Evolutionary conservation across 2,888 invertebrate species (phyloP).

Genomic region (Trachelus troglodyta): DNA sequence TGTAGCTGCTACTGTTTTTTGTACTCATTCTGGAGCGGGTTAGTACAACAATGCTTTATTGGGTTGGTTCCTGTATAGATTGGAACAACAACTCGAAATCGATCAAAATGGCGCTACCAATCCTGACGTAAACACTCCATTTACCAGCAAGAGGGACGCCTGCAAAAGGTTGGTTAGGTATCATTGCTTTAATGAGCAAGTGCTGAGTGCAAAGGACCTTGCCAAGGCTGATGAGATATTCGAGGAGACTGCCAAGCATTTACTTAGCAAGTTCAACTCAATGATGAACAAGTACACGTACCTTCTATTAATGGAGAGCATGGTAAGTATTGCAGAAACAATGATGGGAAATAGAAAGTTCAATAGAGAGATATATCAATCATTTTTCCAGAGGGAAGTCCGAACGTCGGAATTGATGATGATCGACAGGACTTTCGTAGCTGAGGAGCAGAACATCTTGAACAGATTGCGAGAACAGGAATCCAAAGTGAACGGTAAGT

Average conservation of each 20-base stretch:
- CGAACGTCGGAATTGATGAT: constrained; percentile 82
- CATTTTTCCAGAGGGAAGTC: constrained; percentile 72
- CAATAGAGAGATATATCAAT: constrained; percentile 16
- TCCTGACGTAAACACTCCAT: constrained; percentile 80
- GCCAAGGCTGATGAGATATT: constrained; percentile 78
- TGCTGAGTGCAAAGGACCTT: constrained; percentile 73
- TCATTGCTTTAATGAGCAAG: constrained; percentile 79
- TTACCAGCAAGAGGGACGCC: constrained; percentile 78
- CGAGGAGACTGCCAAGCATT: constrained; percentile 75
- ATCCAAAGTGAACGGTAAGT: constrained; percentile 58
- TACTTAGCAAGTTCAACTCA: constrained; percentile 76
- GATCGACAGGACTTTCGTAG: constrained; percentile 79
- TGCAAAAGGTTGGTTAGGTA: constrained; percentile 80
- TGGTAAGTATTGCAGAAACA: constrained; percentile 69
- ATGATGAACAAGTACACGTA: constrained; percentile 81
- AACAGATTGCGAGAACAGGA: constrained; percentile 72
- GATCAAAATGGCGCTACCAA: constrained; percentile 81
- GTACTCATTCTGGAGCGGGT: not conserved
- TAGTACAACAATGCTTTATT: constrained; percentile 1
- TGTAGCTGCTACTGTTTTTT: constrained; percentile 19
- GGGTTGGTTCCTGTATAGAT: constrained; percentile 66
- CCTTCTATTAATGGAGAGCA: constrained; percentile 80
- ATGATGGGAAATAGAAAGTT: not conserved
- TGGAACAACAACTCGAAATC: constrained; percentile 79
- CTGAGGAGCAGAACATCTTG: constrained; percentile 77